Conservation (phyloP, 2,797 vertebrate genomes). For the Chrosomus eos region DNA sequence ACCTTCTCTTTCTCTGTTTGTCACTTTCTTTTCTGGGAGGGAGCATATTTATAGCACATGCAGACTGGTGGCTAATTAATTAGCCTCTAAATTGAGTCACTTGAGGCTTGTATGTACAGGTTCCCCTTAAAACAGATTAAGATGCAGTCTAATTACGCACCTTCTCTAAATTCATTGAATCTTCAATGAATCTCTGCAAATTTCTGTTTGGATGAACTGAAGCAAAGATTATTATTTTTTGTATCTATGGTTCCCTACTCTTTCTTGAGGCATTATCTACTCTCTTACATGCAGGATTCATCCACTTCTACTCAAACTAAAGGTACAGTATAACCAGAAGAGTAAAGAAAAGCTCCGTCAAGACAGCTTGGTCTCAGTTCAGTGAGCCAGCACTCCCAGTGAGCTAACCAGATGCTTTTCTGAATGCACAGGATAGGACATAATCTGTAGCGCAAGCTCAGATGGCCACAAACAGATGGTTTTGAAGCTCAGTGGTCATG, state of each 20-base stretch:
- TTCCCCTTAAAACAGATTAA: neutral
- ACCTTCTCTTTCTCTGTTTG: constrained; percentile 30
- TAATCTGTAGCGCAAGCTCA: constrained; percentile 73
- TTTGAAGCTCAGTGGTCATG: constrained; percentile 79
- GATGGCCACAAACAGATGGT: constrained; percentile 80
- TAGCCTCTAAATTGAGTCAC: constrained; percentile 5
- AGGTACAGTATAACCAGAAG: constrained; percentile 34
- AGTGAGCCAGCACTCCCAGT: constrained; percentile 71
- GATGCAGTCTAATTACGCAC: neutral
- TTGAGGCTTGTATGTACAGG: constrained; percentile 32
- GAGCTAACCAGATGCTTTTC: constrained; percentile 68
- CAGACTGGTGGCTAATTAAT: constrained; percentile 52
- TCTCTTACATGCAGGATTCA: neutral
- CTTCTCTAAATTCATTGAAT: neutral
- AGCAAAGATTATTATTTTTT: neutral
- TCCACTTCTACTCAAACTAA: constrained; percentile 20
- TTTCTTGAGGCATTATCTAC: neutral
- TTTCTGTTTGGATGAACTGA: constrained; percentile 4
- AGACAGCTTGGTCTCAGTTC: constrained; percentile 76
- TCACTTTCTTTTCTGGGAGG: neutral
- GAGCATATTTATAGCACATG: constrained; percentile 10
- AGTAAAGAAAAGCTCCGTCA: constrained; percentile 71
- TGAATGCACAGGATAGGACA: constrained; percentile 70
- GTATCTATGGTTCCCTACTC: neutral
- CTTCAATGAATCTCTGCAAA: neutral